These are phyloP conservation scores for Rhyzopertha dominica DNA, from an alignment of 1,140 invertebrate genomes.

Conservation along the genomic window DNA sequence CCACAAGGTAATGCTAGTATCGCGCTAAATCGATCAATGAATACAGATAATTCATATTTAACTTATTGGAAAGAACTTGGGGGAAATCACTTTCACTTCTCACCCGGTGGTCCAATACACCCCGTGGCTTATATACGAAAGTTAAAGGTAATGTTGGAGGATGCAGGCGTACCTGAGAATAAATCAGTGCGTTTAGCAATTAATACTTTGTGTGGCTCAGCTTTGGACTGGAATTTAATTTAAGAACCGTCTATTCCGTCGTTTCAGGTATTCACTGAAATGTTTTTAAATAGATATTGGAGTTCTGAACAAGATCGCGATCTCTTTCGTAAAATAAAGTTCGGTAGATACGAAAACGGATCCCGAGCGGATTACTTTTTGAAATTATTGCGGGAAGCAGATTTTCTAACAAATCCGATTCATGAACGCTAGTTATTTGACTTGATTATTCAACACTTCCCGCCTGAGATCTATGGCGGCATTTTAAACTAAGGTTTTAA, in stretches of 20 bases:
- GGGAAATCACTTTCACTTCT: constrained; percentile 1
- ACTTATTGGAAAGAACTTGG: constrained; percentile 6
- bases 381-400: constrained; percentile 6
- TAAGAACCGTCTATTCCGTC: neutral
- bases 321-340: constrained; percentile 7
- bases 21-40: too few species aligned
- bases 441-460: constrained; percentile 9
- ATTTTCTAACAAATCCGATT: constrained; percentile 12
- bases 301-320: constrained; percentile 1
- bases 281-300: constrained; percentile 12
- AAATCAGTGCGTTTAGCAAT: constrained; percentile 7
- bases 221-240: constrained; percentile 1
- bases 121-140: constrained; percentile 8
- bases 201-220: constrained; percentile 1
- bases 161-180: constrained; percentile 8
- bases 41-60: too few species aligned
- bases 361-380: constrained; percentile 10
- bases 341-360: constrained; percentile 7
- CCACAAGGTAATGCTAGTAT: too few species aligned
- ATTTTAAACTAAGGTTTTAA: constrained; percentile 2
- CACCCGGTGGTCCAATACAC: neutral
- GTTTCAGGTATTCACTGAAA: constrained; percentile 4
- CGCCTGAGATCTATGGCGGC: neutral
- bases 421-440: constrained; percentile 7
- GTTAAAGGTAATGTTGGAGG: neutral